Base-by-base conservation (phyloP, 2,888 invertebrate species). In the Helobdella robusta region DNA sequence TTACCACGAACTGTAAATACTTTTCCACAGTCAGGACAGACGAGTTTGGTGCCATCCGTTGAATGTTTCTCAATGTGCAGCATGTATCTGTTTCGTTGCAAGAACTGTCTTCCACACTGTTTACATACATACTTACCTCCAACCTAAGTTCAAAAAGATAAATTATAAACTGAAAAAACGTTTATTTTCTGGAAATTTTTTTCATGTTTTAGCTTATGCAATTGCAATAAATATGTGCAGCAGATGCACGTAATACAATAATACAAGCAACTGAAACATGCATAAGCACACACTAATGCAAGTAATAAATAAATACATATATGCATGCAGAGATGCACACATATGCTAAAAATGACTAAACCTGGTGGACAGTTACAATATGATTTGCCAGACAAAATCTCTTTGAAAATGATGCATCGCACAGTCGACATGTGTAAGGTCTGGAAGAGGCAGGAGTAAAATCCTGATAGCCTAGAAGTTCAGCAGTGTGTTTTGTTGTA, bases 301-400 rank as follows among this genome's bases (percentile, higher is more conserved):
- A n/a, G n/a, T n/a, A n/a, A n/a, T n/a, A n/a, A n/a, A n/a, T n/a
- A n/a, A n/a, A n/a, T n/a, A n/a, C n/a, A n/a, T n/a, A n/a, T n/a
- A n/a, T 28, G 20, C 1, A n/a, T 34, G 5, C 32, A 28, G 3
- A 59, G 15, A 60, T 8, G 1, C 28, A 60, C 32, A 35, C n/a
- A 20, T 25, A 60, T 25, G 2, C 25, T 28, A 25, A n/a, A 56
- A n/a, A 4, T 18, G n/a, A 15, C 5, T 25, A 11, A 1, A 65
- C 65, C 36, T 65, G 65, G 30, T 65, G 65, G 32, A 65, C 59
- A n/a, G 65, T 65, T 35, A 65, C 65, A 30, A 65, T 65, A 52
- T 65, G 65, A 56, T 66, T 66, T 25, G 66, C 66, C 20, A 63
- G 62, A 30, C 62, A 66, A 46, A 66, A 66, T 35, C 35, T 66